Percentiles rank a stretch among this genome's conserved stretches.
These are phyloP conservation scores for Chelmon rostratus DNA, from an alignment of 2,797 vertebrate genomes.

Conservation along the genomic window DNA sequence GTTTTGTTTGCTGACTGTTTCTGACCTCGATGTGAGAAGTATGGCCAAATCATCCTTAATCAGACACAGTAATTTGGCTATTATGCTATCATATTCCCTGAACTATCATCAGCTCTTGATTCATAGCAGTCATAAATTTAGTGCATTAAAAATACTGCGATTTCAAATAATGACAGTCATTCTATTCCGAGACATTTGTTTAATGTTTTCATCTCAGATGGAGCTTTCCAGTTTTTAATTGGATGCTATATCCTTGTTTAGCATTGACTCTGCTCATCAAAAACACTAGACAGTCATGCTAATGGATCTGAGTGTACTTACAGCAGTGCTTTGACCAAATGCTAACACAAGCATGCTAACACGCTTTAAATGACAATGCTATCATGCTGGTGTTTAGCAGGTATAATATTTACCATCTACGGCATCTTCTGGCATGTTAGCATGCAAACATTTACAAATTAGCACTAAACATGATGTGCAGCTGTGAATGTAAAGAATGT, in stretches of 20 bases:
- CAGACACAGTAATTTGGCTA: background rate
- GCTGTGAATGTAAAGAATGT: background rate
- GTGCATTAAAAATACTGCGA: background rate
- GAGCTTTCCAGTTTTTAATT: background rate
- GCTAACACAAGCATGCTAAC: background rate
- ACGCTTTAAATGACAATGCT: background rate
- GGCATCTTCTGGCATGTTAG: too few relatives aligned
- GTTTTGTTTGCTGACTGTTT: background rate
- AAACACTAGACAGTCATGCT: background rate
- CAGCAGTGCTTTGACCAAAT: background rate
- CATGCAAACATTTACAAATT: background rate
- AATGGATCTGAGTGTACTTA: too few relatives aligned
- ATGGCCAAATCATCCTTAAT: background rate
- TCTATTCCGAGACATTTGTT: too few relatives aligned
- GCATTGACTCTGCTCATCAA: background rate
- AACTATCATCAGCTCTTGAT: background rate
- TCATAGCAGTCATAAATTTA: background rate
- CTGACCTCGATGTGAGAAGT: background rate
- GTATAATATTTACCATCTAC: too few relatives aligned
- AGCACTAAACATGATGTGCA: background rate
- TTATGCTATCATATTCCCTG: conserved; percentile 7
- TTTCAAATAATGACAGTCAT: background rate
- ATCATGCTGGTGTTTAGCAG: too few relatives aligned
- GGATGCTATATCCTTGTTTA: background rate
- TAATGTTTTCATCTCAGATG: too few relatives aligned